These are phyloP conservation scores for Eupithecia vulgata DNA, from an alignment of 2,888 invertebrate species.

Conservation along the genomic window DNA sequence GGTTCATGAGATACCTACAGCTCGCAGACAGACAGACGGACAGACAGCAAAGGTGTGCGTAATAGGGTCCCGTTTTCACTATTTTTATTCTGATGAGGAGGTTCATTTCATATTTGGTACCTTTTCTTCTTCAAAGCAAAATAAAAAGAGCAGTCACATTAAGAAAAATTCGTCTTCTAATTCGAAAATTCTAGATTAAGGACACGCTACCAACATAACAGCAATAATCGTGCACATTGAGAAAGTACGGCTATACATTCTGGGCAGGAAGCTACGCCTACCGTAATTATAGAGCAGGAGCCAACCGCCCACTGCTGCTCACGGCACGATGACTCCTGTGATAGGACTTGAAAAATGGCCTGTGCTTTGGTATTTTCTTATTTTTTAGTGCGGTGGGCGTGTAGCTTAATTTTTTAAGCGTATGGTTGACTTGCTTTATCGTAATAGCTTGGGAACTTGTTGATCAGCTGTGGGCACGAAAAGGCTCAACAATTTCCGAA, in stretches of 20 bases:
- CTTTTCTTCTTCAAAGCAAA: background rate
- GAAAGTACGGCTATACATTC: constrained; percentile 40
- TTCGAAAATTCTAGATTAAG: constrained; percentile 7
- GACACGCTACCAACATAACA: constrained; percentile 5
- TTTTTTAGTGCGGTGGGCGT: constrained; percentile 7
- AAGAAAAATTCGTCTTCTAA: background rate
- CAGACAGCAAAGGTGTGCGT: too few species aligned
- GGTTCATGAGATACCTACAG: too few species aligned
- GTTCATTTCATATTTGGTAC: too few species aligned
- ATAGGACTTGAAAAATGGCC: constrained; percentile 43
- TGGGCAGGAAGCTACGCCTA: constrained; percentile 52
- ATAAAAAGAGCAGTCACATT: background rate
- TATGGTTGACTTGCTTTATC: constrained; percentile 8
- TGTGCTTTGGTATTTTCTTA: constrained; percentile 16
- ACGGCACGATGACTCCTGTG: constrained; percentile 43
- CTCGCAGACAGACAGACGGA: too few species aligned
- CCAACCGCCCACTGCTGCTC: constrained; percentile 49
- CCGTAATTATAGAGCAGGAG: constrained; percentile 55
- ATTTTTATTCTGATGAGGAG: too few species aligned
- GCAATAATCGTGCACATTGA: constrained; percentile 19
- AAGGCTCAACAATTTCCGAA: background rate
- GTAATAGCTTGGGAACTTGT: background rate
- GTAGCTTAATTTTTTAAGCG: constrained; percentile 11
- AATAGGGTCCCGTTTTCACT: too few species aligned
- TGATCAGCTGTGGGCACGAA: background rate